A percentile compares a stretch with the other conserved stretches of the same genome.
Conservation (phyloP, 2,888 invertebrate species). For the Cephus nigrinus region DNA sequence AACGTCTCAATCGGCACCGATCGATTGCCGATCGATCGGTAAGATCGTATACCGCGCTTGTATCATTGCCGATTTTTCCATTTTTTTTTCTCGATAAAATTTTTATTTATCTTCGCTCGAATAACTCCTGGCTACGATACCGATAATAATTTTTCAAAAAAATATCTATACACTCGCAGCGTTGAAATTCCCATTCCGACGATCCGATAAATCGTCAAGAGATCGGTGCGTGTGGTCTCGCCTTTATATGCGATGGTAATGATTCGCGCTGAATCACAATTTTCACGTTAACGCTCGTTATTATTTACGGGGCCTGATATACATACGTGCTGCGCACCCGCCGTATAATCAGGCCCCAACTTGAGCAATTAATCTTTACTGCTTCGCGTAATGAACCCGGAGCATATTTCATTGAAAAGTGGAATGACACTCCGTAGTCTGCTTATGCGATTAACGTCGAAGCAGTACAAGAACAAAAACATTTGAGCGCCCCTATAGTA, state of each 20-base stretch:
- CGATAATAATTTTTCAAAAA: too few relatives aligned
- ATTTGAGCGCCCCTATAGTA: too few relatives aligned
- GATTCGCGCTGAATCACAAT: slow-evolving; percentile 14
- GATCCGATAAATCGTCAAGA: background rate
- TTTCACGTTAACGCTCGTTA: slow-evolving; percentile 18
- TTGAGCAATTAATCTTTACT: slow-evolving; percentile 27
- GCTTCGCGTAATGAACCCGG: slow-evolving; percentile 19
- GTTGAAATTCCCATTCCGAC: background rate
- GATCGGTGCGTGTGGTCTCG: slow-evolving; percentile 21
- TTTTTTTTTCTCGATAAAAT: too few relatives aligned
- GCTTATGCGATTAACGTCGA: too few relatives aligned
- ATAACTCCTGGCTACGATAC: too few relatives aligned
- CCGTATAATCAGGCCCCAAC: slow-evolving; percentile 22
- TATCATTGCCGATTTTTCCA: too few relatives aligned
- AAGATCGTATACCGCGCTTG: too few relatives aligned
- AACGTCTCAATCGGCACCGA: slow-evolving; percentile 27
- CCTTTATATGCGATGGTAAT: background rate
- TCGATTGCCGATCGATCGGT: too few relatives aligned
- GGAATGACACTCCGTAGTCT: slow-evolving; percentile 7
- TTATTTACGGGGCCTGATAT: slow-evolving; percentile 29
- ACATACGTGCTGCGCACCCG: slow-evolving; percentile 13
- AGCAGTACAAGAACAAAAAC: too few relatives aligned
- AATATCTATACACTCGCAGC: too few relatives aligned
- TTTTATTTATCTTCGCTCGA: too few relatives aligned
- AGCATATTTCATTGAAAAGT: slow-evolving; percentile 19